A percentile compares a stretch with the other conserved stretches of the same genome.
phyloP scores from a whole-genome alignment of 2,113 vertebrate genomes.

The Indri indri region DNA sequence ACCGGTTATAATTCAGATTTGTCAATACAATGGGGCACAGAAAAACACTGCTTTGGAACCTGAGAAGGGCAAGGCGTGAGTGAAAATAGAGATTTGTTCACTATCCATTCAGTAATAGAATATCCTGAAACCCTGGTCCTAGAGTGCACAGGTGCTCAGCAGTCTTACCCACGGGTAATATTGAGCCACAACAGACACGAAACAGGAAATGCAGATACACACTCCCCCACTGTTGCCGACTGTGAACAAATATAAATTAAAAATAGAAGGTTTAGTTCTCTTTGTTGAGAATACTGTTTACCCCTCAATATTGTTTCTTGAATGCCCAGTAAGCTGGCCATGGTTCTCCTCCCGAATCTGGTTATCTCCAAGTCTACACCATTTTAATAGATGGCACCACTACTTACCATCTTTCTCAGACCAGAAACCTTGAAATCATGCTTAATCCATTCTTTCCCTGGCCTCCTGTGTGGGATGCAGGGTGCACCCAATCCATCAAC shows the following conservation, averaged over 20 bases:
- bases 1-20: not conserved
- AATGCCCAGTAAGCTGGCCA: rapidly evolving
- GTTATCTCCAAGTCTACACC: not conserved
- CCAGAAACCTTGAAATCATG: not conserved
- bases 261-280: too few species aligned
- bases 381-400: not conserved
- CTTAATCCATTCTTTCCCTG: not conserved
- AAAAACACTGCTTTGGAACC: not conserved
- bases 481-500: not conserved
- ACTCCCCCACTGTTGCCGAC: not conserved
- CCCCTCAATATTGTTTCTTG: rapidly evolving
- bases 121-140: too few species aligned
- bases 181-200: not conserved
- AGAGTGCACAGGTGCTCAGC: not conserved
- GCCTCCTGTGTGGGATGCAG: not conserved
- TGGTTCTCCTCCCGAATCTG: not conserved
- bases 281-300: not conserved
- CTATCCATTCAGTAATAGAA: not conserved
- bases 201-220: not conserved
- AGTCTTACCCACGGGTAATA: not conserved
- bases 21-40: rapidly evolving
- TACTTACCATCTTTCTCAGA: not conserved
- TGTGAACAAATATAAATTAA: too few species aligned
- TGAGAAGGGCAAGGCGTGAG: not conserved
- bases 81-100: not conserved